Evolutionary conservation across 2,113 vertebrate genomes (phyloP).

Genomic region (Microcebus griseorufus): DNA sequence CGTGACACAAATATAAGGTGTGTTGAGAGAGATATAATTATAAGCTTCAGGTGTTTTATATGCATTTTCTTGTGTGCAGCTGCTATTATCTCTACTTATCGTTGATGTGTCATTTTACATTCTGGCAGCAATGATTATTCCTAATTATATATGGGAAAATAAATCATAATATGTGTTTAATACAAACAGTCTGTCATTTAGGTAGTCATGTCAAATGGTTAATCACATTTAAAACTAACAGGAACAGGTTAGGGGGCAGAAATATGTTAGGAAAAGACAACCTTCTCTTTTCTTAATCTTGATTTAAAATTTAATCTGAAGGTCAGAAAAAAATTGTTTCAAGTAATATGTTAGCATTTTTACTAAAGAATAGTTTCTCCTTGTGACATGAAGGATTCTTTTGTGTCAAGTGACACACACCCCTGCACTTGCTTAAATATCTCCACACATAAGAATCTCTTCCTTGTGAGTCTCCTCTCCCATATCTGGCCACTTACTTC

Average conservation of each 20-base stretch:
- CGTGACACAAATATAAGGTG: background rate
- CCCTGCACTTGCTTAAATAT: background rate
- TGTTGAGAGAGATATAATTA: slow-evolving; percentile 34
- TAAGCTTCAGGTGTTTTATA: slow-evolving; percentile 49
- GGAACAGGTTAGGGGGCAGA: background rate
- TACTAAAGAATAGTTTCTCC: background rate
- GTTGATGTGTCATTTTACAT: slow-evolving; percentile 49
- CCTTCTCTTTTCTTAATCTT: slow-evolving; percentile 1
- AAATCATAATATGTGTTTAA: slow-evolving; percentile 68
- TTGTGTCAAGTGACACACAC: background rate
- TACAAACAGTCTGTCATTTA: slow-evolving; percentile 59
- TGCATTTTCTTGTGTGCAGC: background rate
- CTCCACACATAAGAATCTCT: background rate
- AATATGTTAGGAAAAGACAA: background rate
- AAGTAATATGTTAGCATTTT: background rate
- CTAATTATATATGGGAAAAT: slow-evolving; percentile 72
- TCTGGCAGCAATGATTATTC: slow-evolving; percentile 63
- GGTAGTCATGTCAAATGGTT: slow-evolving; percentile 53
- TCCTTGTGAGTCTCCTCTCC: background rate
- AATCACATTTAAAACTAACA: slow-evolving; percentile 52
- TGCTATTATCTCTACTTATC: slow-evolving; percentile 66
- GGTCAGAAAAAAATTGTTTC: background rate
- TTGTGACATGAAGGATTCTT: background rate
- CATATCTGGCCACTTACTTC: background rate
- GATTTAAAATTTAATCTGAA: slow-evolving; percentile 35